Evolutionary conservation across 1,140 invertebrate genomes (phyloP).

Genomic region (Drosophila littoralis): DNA sequence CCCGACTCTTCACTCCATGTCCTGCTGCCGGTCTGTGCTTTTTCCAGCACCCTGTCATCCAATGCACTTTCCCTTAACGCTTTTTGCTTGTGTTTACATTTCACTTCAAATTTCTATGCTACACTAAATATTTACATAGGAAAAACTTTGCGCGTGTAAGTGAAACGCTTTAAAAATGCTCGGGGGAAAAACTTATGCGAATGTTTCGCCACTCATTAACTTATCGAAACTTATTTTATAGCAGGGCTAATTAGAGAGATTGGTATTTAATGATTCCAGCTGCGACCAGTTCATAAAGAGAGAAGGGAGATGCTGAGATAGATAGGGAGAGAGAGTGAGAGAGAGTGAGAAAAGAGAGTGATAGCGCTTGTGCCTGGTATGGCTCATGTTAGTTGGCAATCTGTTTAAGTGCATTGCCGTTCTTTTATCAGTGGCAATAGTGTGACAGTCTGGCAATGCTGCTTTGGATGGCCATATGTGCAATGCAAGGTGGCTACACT

Average conservation of each 20-base stretch:
- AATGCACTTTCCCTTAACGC: conserved; percentile 68
- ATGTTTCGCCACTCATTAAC: conserved; percentile 56
- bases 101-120: conserved; percentile 78
- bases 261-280: conserved; percentile 35
- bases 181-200: conserved; percentile 28
- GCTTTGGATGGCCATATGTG: too few relatives aligned
- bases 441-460: too few relatives aligned
- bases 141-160: conserved; percentile 66
- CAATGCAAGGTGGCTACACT: too few relatives aligned
- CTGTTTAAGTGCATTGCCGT: conserved; percentile 9
- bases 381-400: conserved; percentile 7
- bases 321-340: background rate
- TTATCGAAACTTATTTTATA: conserved; percentile 31
- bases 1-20: background rate
- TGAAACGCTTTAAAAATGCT: conserved; percentile 64
- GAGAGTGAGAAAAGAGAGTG: background rate
- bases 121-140: conserved; percentile 79
- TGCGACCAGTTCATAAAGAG: conserved; percentile 14
- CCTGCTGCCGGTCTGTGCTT: conserved; percentile 13
- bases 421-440: background rate
- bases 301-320: too few relatives aligned
- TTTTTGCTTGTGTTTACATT: conserved; percentile 76
- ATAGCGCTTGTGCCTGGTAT: conserved; percentile 1
- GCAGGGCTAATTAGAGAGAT: conserved; percentile 33
- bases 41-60: conserved; percentile 36